These are phyloP conservation scores for Plebejus melissa DNA, from an alignment of 2,888 invertebrate species.

Conservation along the genomic window DNA sequence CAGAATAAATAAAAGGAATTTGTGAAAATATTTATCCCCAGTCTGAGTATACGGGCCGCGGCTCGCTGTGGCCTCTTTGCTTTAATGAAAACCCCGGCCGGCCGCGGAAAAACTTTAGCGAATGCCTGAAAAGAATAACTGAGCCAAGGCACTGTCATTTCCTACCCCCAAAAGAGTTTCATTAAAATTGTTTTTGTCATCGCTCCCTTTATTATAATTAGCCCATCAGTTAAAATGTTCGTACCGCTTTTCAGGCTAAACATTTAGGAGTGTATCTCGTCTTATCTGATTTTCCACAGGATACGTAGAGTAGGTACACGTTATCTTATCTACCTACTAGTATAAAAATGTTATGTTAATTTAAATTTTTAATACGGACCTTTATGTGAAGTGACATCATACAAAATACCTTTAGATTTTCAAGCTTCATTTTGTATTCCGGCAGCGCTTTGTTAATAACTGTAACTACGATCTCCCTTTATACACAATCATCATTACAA, in stretches of 20 bases:
- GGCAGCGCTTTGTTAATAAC: not conserved
- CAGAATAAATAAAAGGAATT: constrained; percentile 74
- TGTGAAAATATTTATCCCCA: constrained; percentile 69
- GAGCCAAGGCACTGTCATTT: constrained; percentile 49
- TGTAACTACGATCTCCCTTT: not conserved
- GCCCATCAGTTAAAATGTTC: constrained; percentile 38
- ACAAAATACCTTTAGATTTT: not conserved
- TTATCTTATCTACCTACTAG: not conserved
- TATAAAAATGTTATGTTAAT: not conserved
- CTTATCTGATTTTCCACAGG: not conserved
- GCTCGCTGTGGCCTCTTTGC: constrained; percentile 66
- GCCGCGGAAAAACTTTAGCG: constrained; percentile 60
- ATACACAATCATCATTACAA: not conserved
- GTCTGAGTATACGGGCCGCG: constrained; percentile 53
- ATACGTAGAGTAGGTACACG: not conserved
- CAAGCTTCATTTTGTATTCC: not conserved
- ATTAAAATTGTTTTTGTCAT: constrained; percentile 33
- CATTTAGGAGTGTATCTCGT: not conserved
- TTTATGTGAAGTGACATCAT: not conserved
- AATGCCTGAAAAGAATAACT: constrained; percentile 56
- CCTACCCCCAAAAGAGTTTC: constrained; percentile 37
- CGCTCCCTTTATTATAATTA: constrained; percentile 44
- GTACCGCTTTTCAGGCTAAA: not conserved
- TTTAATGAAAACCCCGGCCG: constrained; percentile 68
- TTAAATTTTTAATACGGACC: not conserved